Evolutionary conservation across 2,113 vertebrate genomes (phyloP).

Genomic region (Podilymbus podiceps): DNA sequence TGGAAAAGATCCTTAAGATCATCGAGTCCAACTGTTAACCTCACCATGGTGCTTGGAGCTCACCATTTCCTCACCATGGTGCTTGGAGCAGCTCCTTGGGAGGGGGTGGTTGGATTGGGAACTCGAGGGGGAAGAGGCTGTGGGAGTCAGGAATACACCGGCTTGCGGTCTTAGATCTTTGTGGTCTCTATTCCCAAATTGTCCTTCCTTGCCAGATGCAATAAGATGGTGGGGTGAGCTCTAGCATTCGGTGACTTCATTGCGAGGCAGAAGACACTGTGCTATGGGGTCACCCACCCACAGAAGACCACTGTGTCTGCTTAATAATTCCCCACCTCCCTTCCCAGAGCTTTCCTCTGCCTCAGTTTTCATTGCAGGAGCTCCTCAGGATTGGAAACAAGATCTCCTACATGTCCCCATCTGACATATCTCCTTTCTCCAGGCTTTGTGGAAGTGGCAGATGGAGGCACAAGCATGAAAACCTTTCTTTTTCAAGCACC

Average conservation of each 20-base stretch:
- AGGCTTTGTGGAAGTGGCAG: not conserved
- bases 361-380: not conserved
- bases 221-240: not conserved
- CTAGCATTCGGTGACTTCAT: fast-evolving
- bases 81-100: not conserved
- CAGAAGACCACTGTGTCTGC: not conserved
- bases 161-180: not conserved
- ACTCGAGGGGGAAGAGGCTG: not conserved
- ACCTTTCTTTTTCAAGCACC: not conserved
- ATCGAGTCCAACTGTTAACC: too few species aligned
- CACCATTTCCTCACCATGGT: not conserved
- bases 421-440: fast-evolving
- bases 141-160: not conserved
- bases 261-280: not conserved
- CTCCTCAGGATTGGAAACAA: not conserved
- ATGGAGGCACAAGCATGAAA: not conserved
- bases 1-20: too few species aligned
- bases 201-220: not conserved
- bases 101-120: not conserved
- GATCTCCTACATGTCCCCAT: not conserved
- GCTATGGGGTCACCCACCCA: fast-evolving
- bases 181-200: not conserved
- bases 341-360: not conserved
- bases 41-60: too few species aligned
- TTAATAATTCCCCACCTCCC: not conserved